These are phyloP conservation scores for Corythornis cristatus DNA, from an alignment of 2,113 vertebrate genomes.

Conservation along the genomic window DNA sequence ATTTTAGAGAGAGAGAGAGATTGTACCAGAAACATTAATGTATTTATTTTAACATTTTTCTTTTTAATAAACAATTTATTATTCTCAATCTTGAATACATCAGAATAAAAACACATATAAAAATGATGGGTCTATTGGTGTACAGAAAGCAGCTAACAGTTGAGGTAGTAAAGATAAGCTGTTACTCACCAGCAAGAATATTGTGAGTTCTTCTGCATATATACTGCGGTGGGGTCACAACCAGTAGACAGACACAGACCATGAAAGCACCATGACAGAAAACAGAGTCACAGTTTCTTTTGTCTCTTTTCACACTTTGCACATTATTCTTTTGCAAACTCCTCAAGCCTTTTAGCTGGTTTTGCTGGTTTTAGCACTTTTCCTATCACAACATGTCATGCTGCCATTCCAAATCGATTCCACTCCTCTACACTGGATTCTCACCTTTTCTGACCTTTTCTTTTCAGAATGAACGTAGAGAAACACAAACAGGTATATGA, in stretches of 20 bases:
- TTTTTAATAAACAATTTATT: not conserved
- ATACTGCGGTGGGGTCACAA: not conserved
- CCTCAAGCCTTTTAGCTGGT: not conserved
- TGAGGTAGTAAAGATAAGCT: not conserved
- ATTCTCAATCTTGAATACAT: not conserved
- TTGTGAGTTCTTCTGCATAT: rapidly evolving
- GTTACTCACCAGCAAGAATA: not conserved
- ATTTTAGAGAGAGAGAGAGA: not conserved
- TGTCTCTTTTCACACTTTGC: slow-evolving; percentile 27
- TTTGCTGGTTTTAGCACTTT: slow-evolving; percentile 18
- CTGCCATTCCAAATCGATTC: slow-evolving; percentile 18
- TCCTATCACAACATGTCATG: not conserved
- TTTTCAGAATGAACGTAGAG: not conserved
- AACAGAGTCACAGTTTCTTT: not conserved
- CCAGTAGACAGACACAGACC: not conserved
- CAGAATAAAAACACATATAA: not conserved
- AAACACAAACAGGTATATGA: not conserved
- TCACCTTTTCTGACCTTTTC: slow-evolving; percentile 13
- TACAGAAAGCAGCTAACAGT: not conserved
- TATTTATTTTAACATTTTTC: not conserved
- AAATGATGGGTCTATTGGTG: not conserved
- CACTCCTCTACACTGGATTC: rapidly evolving
- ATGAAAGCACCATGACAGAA: not conserved
- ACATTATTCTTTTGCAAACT: not conserved
- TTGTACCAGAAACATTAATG: not conserved